A percentile compares a stretch with the other conserved stretches of the same genome.
Conservation (phyloP, 2,113 vertebrate species). For the Gobio gobio region DNA sequence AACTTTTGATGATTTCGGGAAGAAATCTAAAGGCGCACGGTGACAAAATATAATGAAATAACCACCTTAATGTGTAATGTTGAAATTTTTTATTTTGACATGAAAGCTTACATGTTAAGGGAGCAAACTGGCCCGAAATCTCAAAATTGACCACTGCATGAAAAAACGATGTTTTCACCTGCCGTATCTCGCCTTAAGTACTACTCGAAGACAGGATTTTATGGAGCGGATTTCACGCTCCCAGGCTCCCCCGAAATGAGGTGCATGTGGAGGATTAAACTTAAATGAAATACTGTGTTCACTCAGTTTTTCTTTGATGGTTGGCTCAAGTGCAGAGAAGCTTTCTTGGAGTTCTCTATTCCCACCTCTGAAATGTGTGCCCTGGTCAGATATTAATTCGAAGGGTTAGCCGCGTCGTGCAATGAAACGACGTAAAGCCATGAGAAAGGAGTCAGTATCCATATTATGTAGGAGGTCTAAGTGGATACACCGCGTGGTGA, state of each 20-base stretch:
- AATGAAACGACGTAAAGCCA: not conserved
- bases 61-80: too few species aligned
- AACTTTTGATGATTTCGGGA: too few species aligned
- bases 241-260: conserved; percentile 40
- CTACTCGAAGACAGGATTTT: conserved; percentile 1
- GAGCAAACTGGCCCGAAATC: too few species aligned
- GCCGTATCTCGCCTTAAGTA: too few species aligned
- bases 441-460: not conserved
- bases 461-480: not conserved
- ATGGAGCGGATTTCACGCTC: conserved; percentile 25
- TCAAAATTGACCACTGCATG: too few species aligned
- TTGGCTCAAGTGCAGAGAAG: conserved; percentile 7
- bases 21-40: too few species aligned
- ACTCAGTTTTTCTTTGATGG: not conserved
- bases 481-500: not conserved
- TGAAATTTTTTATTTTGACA: too few species aligned
- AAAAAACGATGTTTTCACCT: too few species aligned
- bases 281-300: too few species aligned
- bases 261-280: conserved; percentile 32
- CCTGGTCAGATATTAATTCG: conserved; percentile 7
- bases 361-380: conserved; percentile 19
- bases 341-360: conserved; percentile 21
- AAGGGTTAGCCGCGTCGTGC: not conserved
- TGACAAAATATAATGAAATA: too few species aligned
- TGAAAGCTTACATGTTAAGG: too few species aligned